Evolutionary conservation across 2,888 invertebrate species (phyloP), one percentile per base, ranked within the genome.

Genomic region (Synanthedon myopaeformis): DNA sequence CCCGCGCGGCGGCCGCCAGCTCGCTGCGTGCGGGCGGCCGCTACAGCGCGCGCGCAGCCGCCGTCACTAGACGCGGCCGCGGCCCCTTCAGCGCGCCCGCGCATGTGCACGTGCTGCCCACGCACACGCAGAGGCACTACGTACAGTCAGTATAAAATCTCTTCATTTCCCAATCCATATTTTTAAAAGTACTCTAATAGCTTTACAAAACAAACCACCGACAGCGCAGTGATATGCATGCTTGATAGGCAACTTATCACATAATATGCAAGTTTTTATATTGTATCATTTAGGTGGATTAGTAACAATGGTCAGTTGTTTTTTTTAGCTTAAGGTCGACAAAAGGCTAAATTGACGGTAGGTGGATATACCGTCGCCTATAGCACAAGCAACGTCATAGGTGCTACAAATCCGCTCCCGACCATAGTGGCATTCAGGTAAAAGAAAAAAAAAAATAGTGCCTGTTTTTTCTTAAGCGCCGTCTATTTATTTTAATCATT

Each of bases 41-140:
- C 3, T 99, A 98, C 79, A 94, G 93, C 59, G 95, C 97, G 0
- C 91, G 95, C 56, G 93, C 98, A 8, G 96, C 97, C 10, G 97
- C 97, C 0, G 91, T 94, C 64, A 98, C 97, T 0, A 90, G 92
- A 57, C 91, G 92, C 3, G 99, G 99, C 1, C 90, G 92, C 54
- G 98, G 99, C 8, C 96, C 96, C 1, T 97, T 93, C 70, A 96
- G 96, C 53, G 89, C 89, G 57, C 92, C 95, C 3, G 92, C 94
- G 52, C 89, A 92, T 58, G 86, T 94, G 55, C 90, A 92, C 61
- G 92, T 93, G 89, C 90, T 92, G 57, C 92, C 93, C 2, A 79
- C 79, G 51, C 86, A 85, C 51, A 81, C 84, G 11, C 85, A 84
- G 56, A 68, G 85, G 56, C 86, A 86, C 57, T 86, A 85, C 58